Percentiles rank a stretch among this genome's conserved stretches.
Evolutionary conservation across 1,140 invertebrate species (phyloP).

Genomic region (Neotoxoptera formosana): DNA sequence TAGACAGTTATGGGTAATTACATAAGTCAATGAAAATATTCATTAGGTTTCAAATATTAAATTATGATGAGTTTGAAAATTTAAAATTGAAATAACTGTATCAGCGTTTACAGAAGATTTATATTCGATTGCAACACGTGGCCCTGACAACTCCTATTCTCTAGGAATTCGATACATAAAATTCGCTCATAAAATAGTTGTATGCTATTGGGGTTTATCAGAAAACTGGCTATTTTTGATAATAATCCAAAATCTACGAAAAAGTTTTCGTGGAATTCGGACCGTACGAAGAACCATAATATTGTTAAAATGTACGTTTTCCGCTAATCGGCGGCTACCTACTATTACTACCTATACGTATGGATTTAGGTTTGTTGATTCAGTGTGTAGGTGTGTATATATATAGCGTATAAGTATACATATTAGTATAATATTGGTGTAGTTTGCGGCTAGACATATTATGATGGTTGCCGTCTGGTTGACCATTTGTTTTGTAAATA

Average conservation of each 20-base stretch:
- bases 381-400: too few species aligned
- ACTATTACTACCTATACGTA: background rate
- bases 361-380: background rate
- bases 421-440: background rate
- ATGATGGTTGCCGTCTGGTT: background rate
- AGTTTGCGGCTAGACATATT: background rate
- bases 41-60: background rate
- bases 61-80: background rate
- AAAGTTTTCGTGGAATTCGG: accelerated
- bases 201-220: background rate
- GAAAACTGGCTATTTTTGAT: background rate
- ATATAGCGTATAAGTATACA: background rate
- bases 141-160: background rate
- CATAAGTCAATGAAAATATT: background rate
- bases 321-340: background rate
- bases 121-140: background rate
- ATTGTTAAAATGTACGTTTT: background rate
- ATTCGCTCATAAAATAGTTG: background rate
- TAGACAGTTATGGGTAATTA: background rate
- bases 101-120: background rate
- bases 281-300: background rate
- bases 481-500: constrained; percentile 23
- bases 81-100: background rate
- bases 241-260: background rate
- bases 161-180: background rate